Base-by-base conservation (phyloP, 2,888 invertebrate genomes). In the Lepeophtheirus nordmannii region DNA sequence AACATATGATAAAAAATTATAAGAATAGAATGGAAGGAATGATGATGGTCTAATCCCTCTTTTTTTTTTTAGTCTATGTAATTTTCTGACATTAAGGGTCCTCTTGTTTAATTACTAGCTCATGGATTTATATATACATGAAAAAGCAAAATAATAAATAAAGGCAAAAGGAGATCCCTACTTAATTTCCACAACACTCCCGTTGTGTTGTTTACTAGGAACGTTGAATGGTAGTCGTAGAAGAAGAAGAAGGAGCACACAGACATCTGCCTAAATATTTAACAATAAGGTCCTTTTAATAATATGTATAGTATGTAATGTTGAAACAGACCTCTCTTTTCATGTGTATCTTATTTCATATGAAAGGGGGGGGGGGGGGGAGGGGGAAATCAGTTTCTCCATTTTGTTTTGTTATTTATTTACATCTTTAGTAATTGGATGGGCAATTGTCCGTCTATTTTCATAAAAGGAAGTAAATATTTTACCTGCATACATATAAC, bases 11-110 rank as follows among this genome's bases (percentile, higher is more conserved):
- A 7, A n/a, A n/a, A n/a, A n/a, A n/a, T n/a, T n/a, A n/a, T n/a
- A n/a, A n/a, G n/a, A 41, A 46, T n/a, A 46, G 8, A 46, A 46
- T 14, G 53, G 53, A 46, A 17, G 53, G 8, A 46, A 46, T 8
- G 53, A 11, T 14, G 10, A 46, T 2, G 53, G 14, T n/a, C 53
- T 46, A 46, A 46, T 46, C 53, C 53, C 53, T 17, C 53, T 46
- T 30, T 7, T 30, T n/a, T n/a, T 30, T 30, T 30, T 30, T 30
- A 30, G 3, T 30, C 2, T 30, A 30, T 7, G 53, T 46, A 46
- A 46, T 46, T 30, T 46, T 46, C 53, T 46, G 53, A 46, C 53
- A 46, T 46, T 46, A 46, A 46, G 53, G 53, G 53, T 46, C 53
- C 53, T 46, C 53, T 46, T 46, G 53, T 46, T 46, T 46, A 46